Base-by-base conservation (phyloP, 2,888 invertebrate species). In the Amiota minor region DNA sequence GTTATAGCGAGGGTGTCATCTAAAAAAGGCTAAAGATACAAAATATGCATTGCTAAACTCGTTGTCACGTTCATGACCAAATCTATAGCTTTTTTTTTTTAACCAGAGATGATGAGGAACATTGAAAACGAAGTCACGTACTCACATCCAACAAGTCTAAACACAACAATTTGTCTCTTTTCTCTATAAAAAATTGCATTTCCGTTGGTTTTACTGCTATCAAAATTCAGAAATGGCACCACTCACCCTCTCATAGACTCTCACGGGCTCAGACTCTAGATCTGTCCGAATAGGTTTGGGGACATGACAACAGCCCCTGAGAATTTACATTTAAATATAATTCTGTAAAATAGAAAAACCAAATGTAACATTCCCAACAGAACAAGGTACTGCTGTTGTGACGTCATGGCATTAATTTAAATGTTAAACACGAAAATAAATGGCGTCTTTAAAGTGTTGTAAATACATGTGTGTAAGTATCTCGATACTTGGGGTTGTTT, bases 161-260 rank as follows among this genome's bases (percentile, higher is more conserved):
- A 16, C 18, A 56, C 18, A 56, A 56, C 70, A 77, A 73, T 73
- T 72, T 78, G 79, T 80, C 79, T 78, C 75, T 53, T 56, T 71
- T 35, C 35, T 35, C 35, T 35, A 35, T 35, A 55, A 68, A 68
- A 77, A 78, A 78, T 80, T 78, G 76, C 74, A 80, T 77, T 78
- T 77, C 75, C 77, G 73, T 72, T 74, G 50, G 9, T 14, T 55
- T 35, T n/a, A 20, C 61, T 53, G 45, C 16, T 23, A 71, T 16
- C 20, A 55, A 70, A 72, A 56, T 55, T 53, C 23, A 16, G 45
- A 55, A n/a, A 72, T 46, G 47, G 35, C 50, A 49, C 14, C 59
- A 59, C 14, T 11, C 35, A 35, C 35, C 35, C 35, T 35, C 35
- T 35, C 35, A 35, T 35, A 35, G 0, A 2, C 35, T 1, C 35